Conservation (phyloP, 2,113 vertebrate species). For the Crotalus helleri region DNA sequence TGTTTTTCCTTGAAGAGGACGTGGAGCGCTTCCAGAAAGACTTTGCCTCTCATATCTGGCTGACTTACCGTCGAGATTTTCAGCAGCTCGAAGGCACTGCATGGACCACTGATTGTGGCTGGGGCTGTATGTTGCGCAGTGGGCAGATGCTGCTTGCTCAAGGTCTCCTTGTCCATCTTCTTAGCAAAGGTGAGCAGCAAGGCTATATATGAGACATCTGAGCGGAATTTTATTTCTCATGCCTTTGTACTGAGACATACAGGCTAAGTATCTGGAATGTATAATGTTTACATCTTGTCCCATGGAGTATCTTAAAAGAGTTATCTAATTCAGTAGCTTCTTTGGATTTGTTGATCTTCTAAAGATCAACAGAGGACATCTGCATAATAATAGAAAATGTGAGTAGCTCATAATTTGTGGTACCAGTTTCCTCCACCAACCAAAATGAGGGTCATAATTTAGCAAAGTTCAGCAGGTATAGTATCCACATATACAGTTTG, state of each 20-base stretch:
- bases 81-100: slow-evolving; percentile 80
- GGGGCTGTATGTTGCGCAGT: slow-evolving; percentile 91
- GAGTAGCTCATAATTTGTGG: background rate
- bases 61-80: slow-evolving; percentile 88
- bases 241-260: background rate
- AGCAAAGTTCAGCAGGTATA: background rate
- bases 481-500: background rate
- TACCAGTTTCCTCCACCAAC: background rate
- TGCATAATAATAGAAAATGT: background rate
- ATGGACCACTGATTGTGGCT: slow-evolving; percentile 88
- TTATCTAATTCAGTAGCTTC: background rate
- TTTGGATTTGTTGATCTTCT: background rate
- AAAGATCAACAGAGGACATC: background rate
- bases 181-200: slow-evolving; percentile 73
- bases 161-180: slow-evolving; percentile 81
- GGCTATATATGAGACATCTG: background rate
- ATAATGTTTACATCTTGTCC: background rate
- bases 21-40: slow-evolving; percentile 80
- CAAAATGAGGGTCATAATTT: background rate
- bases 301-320: background rate
- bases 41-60: slow-evolving; percentile 84
- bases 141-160: slow-evolving; percentile 92
- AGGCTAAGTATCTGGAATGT: background rate
- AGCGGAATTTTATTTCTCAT: background rate
- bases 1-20: slow-evolving; percentile 65